phyloP scores from a whole-genome alignment of 2,888 invertebrate species.

The Stenodera caucasica region DNA sequence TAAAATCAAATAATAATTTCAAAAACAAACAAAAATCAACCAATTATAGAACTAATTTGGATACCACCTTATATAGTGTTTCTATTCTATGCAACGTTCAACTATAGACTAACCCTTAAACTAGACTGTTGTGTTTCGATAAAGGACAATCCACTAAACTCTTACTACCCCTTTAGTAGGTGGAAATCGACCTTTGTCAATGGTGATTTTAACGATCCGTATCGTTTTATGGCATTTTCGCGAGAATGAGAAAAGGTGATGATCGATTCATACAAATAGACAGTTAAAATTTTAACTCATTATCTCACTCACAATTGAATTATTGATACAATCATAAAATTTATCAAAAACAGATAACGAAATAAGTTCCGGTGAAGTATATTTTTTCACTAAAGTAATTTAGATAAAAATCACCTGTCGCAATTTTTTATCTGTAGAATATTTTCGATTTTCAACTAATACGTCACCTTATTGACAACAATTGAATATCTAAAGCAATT shows the following conservation, averaged over 20 bases:
- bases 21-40: neutral
- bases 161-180: constrained; percentile 13
- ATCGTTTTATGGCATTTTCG: constrained; percentile 47
- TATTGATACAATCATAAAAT: no score
- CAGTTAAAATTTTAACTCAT: no score
- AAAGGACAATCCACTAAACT: constrained; percentile 22
- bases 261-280: constrained; percentile 38
- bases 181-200: constrained; percentile 40
- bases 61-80: neutral
- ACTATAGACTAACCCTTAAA: constrained; percentile 30
- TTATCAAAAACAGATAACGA: no score
- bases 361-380: no score
- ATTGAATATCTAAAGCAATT: no score
- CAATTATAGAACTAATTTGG: neutral
- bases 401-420: no score
- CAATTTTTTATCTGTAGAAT: no score
- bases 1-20: neutral
- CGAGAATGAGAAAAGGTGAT: constrained; percentile 40
- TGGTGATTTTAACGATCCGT: constrained; percentile 49
- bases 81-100: constrained; percentile 22
- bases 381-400: no score
- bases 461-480: no score
- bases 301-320: no score
- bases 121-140: constrained; percentile 4
- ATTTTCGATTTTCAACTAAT: no score